Percentiles rank a stretch among this genome's conserved stretches.
phyloP scores from a whole-genome alignment of 2,113 vertebrate genomes.

The Loxodonta africana region DNA sequence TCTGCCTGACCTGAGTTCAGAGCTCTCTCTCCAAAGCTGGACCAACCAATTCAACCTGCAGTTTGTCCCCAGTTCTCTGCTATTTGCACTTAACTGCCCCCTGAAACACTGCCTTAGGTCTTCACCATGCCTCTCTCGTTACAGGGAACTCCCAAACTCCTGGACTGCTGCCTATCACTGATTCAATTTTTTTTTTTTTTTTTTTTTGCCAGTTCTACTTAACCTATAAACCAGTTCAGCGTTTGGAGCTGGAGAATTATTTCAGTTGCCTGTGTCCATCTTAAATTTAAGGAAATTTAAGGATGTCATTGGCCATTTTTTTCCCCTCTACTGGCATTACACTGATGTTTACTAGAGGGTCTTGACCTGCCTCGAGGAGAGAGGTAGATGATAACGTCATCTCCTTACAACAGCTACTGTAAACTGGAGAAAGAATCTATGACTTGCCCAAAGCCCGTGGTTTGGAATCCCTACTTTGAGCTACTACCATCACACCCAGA shows the following conservation, averaged over 20 bases:
- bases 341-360: conserved; percentile 28
- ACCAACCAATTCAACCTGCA: background rate
- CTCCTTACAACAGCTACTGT: background rate
- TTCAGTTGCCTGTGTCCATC: background rate
- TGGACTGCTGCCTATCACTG: background rate
- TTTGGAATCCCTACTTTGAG: background rate
- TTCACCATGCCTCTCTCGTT: background rate
- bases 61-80: background rate
- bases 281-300: conserved; percentile 50
- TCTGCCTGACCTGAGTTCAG: conserved; percentile 33
- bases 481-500: background rate
- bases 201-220: background rate
- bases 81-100: conserved; percentile 14
- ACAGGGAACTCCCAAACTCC: background rate
- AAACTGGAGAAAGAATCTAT: background rate
- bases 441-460: background rate
- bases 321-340: background rate
- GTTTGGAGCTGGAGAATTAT: background rate
- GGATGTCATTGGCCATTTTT: background rate
- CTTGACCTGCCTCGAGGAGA: background rate
- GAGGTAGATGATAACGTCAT: background rate
- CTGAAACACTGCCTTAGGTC: background rate
- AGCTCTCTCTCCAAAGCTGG: background rate
- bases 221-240: background rate
- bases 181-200: background rate